Base-by-base conservation (phyloP, 2,113 vertebrate genomes). In the Laterallus jamaicensis region DNA sequence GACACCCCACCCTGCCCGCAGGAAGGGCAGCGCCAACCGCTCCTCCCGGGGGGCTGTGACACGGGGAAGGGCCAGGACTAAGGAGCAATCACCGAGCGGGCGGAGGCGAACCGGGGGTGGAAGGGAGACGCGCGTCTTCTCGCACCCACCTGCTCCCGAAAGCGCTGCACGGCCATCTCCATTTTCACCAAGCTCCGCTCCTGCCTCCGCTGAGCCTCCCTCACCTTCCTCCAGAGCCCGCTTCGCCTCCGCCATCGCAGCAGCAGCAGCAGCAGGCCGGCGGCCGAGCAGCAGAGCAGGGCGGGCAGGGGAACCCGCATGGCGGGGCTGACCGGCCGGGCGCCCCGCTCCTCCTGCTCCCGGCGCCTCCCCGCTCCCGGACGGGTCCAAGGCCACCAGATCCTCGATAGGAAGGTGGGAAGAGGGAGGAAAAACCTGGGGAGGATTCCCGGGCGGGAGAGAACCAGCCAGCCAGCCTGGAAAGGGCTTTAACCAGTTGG, bases 131-230 rank as follows among this genome's bases (percentile, higher is more conserved):
- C 21, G 49, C 56, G 20, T 56, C 35, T 18, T 1, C 3, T 10
- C 1, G 77, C 75, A 60, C 94, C 56, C 94, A 96, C 96, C 94
- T 95, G 91, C 91, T 94, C 94, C 82, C 90, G 92, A 94, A 95
- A 94, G 55, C 91, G 29, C 11, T 1, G 42, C 18, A 14, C 52
- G 1, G 20, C 74, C 89, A 6, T 25, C 39, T 96, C 75, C 97
- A 97, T 96, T 78, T 31, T 86, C 73, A 88, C 88, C 81, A 96
- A 31, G 82, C 90, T 92, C 49, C 35, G 67, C 56, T 96, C 96
- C 80, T 96, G 94, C 90, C 90, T 40, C 86, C 84, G 68, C 88
- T 16, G 91, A 44, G 94, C 95, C 68, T 11, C 37, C 75, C 54
- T 9, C 84, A 96, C 92, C 91, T 81, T 93, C 90, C 20, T 60